Percentiles rank a stretch among this genome's conserved stretches.
Conservation (phyloP, 2,113 vertebrate genomes). For the Trogon melanurus region DNA sequence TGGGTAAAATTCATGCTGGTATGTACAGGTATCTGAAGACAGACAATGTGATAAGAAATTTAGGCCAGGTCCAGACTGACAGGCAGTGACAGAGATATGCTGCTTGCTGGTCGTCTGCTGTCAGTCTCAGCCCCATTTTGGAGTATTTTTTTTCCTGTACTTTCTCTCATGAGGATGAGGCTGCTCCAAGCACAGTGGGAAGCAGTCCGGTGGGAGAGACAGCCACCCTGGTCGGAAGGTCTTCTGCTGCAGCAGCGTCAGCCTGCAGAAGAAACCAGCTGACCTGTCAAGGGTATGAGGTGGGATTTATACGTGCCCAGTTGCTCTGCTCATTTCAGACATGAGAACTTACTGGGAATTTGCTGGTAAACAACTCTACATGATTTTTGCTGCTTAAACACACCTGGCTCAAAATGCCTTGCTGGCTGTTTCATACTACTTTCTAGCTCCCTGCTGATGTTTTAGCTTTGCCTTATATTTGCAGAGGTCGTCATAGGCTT, state of each 20-base stretch:
- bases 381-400: neutral
- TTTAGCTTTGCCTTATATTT: neutral
- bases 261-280: neutral
- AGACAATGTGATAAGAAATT: neutral
- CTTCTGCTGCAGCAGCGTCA: neutral
- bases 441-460: neutral
- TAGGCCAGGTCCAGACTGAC: neutral
- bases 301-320: fast-evolving
- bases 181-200: neutral
- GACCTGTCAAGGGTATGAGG: neutral
- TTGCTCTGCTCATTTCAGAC: neutral
- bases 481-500: neutral
- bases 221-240: fast-evolving
- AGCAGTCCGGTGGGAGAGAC: neutral
- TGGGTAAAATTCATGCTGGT: neutral
- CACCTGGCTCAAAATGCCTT: neutral
- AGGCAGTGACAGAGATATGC: neutral
- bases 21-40: neutral
- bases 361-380: neutral
- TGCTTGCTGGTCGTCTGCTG: neutral
- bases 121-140: neutral
- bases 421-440: neutral
- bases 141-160: neutral
- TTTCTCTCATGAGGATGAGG: neutral
- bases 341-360: neutral